These are phyloP conservation scores for Buteo buteo DNA, from an alignment of 2,113 vertebrate genomes.

Conservation along the genomic window DNA sequence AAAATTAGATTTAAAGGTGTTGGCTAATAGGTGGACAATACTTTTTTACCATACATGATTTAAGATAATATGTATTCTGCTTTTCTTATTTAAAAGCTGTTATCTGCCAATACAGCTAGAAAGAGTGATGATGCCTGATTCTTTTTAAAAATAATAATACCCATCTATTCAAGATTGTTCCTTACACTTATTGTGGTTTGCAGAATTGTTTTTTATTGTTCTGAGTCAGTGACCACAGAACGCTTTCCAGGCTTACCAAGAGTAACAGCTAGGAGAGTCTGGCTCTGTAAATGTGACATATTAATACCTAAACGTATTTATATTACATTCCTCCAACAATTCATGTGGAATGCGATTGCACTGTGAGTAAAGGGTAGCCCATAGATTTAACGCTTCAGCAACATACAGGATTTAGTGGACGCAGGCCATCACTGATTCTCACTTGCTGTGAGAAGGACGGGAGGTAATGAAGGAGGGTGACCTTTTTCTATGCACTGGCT, in stretches of 20 bases:
- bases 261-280: neutral
- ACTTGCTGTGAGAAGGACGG: neutral
- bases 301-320: neutral
- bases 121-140: neutral
- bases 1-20: slow-evolving; percentile 5
- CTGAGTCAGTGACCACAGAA: neutral
- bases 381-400: neutral
- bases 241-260: neutral
- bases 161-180: neutral
- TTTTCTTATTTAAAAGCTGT: neutral
- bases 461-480: neutral
- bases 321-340: neutral
- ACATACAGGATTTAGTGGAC: neutral
- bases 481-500: neutral
- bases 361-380: neutral
- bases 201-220: neutral
- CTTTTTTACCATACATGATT: neutral
- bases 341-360: neutral
- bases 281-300: neutral
- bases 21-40: neutral
- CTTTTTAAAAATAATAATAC: neutral
- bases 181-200: neutral
- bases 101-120: neutral
- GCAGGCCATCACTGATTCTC: neutral
- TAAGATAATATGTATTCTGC: neutral